Evolutionary conservation across 1,140 invertebrate genomes (phyloP).

Genomic region (Panulirus ornatus): DNA sequence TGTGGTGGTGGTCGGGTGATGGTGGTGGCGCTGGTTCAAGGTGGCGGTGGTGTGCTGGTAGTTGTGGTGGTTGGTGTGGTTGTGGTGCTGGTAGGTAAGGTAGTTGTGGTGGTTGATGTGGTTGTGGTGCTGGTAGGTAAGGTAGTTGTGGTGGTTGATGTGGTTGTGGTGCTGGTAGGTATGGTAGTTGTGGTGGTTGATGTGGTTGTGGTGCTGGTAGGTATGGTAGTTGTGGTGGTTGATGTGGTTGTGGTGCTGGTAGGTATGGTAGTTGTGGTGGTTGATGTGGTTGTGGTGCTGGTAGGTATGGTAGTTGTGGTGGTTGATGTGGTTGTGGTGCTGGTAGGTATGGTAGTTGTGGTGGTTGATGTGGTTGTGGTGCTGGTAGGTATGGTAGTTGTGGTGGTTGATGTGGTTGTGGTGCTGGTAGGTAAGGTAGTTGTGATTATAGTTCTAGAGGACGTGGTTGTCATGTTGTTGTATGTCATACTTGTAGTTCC

Average conservation of each 20-base stretch:
- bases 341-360: background rate
- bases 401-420: background rate
- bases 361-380: background rate
- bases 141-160: background rate
- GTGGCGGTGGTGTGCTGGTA: background rate
- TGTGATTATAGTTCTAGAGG: too few species aligned
- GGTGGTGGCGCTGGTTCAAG: background rate
- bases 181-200: background rate
- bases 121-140: background rate
- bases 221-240: background rate
- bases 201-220: background rate
- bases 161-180: background rate
- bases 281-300: background rate
- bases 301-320: too few species aligned
- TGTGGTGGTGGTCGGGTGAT: background rate
- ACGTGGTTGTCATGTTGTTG: too few species aligned
- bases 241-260: background rate
- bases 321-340: too few species aligned
- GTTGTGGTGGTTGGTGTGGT: too few species aligned
- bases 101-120: background rate
- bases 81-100: background rate
- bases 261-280: background rate
- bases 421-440: too few species aligned
- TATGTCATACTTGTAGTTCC: too few species aligned
- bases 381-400: background rate